Evolutionary conservation across 2,888 invertebrate genomes (phyloP), one percentile per base, ranked within the genome.

Genomic region (Rhogogaster chlorosoma): DNA sequence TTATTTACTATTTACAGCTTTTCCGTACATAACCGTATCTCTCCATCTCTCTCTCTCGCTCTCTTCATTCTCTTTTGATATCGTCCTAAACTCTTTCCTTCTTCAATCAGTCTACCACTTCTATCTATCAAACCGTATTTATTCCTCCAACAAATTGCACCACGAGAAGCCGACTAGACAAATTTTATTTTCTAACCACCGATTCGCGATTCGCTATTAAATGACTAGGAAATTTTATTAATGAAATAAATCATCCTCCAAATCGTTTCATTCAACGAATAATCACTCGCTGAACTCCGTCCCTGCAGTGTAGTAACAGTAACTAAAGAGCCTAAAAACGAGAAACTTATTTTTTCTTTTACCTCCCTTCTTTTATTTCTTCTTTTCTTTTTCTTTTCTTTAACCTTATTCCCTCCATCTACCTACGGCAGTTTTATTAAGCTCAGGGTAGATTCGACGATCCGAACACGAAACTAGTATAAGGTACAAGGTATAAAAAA

Each of bases 1-100:
- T 90, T 90, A 89, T 91, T 89, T 88, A 89, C 91, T 91, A 91
- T 91, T 91, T 90, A 89, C 90, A 90, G 90, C 87, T 90, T 89
- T 89, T 89, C 90, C 88, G 90, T 87, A 82, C 84, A 85, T 75
- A 73, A 75, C 86, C 85, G 85, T 75, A 85, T 80, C 77, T 70
- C 45, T 71, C 57, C 45, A 26, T 32, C 45, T 84, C 73, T 49
- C 38, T 49, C 7, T 53, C 15, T 49, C 15, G 0, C 29, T 18
- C 2, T 42, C 10, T 42, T 38, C 5, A n/a, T n/a, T 9, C 12
- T 77, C 15, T 77, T 26, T 42, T n/a, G 2, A 42, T 64, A 61
- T 12, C 61, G 26, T 61, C 61, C 26, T 61, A 26, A 61, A 32
- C n/a, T 36, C n/a, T 70, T 67, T 18, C 36, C 32, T 36, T 70